A percentile compares a stretch with the other conserved stretches of the same genome.
Conservation (phyloP, 2,888 invertebrate genomes). For the Ommatoiulus sabulosus region DNA sequence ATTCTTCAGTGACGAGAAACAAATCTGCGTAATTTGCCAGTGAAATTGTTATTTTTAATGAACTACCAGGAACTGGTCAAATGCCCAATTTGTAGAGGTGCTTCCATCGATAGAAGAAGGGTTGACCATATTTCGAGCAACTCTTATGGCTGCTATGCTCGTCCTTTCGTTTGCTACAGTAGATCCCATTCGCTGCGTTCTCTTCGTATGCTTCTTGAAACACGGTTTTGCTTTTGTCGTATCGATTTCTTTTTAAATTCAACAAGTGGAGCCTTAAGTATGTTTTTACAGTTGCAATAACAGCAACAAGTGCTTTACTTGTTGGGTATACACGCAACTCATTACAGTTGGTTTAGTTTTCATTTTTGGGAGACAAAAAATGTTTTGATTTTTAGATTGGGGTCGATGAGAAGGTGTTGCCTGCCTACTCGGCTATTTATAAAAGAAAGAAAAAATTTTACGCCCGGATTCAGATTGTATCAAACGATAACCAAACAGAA, state of each 20-base stretch:
- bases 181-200: background rate
- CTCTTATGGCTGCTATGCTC: background rate
- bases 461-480: background rate
- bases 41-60: too few relatives aligned
- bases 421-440: background rate
- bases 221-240: constrained; percentile 28
- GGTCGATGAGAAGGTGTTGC: background rate
- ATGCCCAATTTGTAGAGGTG: background rate
- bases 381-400: constrained; percentile 22
- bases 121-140: background rate
- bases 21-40: too few relatives aligned
- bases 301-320: constrained; percentile 54
- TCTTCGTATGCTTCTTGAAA: background rate
- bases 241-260: constrained; percentile 49
- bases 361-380: background rate
- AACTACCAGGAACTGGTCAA: background rate
- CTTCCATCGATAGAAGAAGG: background rate
- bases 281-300: constrained; percentile 47
- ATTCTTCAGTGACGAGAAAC: too few relatives aligned
- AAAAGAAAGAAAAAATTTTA: background rate
- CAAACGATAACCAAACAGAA: background rate
- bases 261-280: constrained; percentile 52
- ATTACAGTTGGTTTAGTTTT: constrained; percentile 7
- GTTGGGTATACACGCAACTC: constrained; percentile 15
- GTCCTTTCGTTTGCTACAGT: background rate